These are phyloP conservation scores for Watsonalla cultraria DNA, from an alignment of 2,888 invertebrate species.

Conservation along the genomic window DNA sequence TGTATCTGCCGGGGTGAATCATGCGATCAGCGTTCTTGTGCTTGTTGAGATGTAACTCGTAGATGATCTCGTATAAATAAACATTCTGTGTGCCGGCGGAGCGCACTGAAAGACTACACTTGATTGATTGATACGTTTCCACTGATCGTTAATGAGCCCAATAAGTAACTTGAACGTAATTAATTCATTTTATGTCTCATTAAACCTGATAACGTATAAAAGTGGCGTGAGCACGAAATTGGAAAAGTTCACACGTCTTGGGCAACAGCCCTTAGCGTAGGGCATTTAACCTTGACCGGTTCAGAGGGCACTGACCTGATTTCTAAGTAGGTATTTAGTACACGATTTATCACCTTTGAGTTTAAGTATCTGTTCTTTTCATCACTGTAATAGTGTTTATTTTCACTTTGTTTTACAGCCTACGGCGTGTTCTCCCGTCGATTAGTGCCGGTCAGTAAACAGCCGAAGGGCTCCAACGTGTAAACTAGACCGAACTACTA, in stretches of 20 bases:
- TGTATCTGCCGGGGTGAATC: slow-evolving; percentile 42
- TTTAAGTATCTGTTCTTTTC: slow-evolving; percentile 12
- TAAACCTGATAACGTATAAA: slow-evolving; percentile 5
- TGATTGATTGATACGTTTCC: slow-evolving; percentile 41
- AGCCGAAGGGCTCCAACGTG: slow-evolving; percentile 35
- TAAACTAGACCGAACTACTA: slow-evolving; percentile 65
- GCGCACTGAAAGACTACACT: slow-evolving; percentile 29
- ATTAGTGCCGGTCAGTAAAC: slow-evolving; percentile 43
- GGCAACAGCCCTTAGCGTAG: slow-evolving; percentile 38
- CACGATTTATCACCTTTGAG: slow-evolving; percentile 14
- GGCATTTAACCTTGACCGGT: slow-evolving; percentile 59
- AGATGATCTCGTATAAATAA: slow-evolving; percentile 46
- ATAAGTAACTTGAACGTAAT: slow-evolving; percentile 24
- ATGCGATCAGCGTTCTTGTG: slow-evolving; percentile 34
- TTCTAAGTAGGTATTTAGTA: slow-evolving; percentile 22
- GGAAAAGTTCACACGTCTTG: slow-evolving; percentile 33
- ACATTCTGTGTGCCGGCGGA: slow-evolving; percentile 35
- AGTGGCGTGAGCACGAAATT: slow-evolving; percentile 35
- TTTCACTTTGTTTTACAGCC: slow-evolving; percentile 31
- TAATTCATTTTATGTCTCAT: slow-evolving; percentile 27
- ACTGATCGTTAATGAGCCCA: slow-evolving; percentile 34
- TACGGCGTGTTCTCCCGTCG: slow-evolving; percentile 30
- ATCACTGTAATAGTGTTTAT: slow-evolving; percentile 32
- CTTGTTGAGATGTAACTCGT: slow-evolving; percentile 35
- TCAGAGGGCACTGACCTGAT: slow-evolving; percentile 55